Evolutionary conservation across 2,888 invertebrate genomes (phyloP).

Genomic region (Mythimna pallens): DNA sequence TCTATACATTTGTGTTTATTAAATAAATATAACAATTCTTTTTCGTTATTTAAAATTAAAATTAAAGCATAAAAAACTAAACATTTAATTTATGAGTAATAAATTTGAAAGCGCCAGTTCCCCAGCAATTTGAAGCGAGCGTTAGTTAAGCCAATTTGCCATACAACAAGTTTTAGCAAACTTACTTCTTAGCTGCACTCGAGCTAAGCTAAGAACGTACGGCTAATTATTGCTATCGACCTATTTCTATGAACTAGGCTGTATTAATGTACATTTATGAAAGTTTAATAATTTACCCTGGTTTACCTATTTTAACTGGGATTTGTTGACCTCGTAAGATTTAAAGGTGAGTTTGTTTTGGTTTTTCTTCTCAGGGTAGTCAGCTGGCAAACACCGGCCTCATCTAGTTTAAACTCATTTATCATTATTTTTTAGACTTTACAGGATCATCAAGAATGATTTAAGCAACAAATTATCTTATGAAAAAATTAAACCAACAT

Average conservation of each 20-base stretch:
- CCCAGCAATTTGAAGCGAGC: conserved; percentile 17
- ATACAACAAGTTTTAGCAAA: conserved; percentile 46
- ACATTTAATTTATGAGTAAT: conserved; percentile 2
- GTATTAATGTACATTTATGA: conserved; percentile 5
- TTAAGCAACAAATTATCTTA: not conserved
- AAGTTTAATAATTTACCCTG: conserved; percentile 4
- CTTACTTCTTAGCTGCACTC: conserved; percentile 36
- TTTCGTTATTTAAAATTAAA: not conserved
- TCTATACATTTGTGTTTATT: not conserved
- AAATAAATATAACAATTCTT: too few species aligned
- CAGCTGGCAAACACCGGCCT: too few species aligned
- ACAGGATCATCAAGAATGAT: not conserved
- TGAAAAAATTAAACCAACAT: not conserved
- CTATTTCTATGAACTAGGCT: conserved; percentile 32
- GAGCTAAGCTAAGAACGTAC: conserved; percentile 45
- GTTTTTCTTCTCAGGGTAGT: too few species aligned
- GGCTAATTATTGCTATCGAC: conserved; percentile 46
- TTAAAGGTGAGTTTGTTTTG: not conserved
- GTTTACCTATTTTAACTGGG: not conserved
- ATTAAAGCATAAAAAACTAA: not conserved
- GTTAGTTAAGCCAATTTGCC: conserved; percentile 43
- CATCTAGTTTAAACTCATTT: too few species aligned
- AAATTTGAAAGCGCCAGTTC: not conserved
- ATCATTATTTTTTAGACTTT: too few species aligned
- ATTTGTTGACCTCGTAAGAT: not conserved